Conservation (phyloP, 2,888 invertebrate genomes). For the Pterostichus niger region DNA sequence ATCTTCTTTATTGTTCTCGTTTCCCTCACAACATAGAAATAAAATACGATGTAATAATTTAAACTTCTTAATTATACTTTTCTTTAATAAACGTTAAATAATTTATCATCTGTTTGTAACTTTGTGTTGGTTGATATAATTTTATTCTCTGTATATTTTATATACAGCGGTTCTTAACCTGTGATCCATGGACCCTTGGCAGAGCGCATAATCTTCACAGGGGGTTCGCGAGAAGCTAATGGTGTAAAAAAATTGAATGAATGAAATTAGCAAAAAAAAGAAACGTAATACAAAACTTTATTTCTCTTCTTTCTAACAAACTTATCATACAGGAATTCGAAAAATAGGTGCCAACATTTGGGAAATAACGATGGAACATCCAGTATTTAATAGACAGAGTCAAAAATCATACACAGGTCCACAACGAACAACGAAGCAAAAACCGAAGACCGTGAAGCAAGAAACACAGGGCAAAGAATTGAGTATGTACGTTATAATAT, state of each 20-base stretch:
- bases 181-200: too few relatives aligned
- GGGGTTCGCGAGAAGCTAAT: too few relatives aligned
- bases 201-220: too few relatives aligned
- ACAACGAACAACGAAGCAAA: background rate
- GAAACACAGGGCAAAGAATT: slow-evolving; percentile 50
- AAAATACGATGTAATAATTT: background rate
- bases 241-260: too few relatives aligned
- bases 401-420: background rate
- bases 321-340: too few relatives aligned
- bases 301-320: too few relatives aligned
- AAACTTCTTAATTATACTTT: background rate
- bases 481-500: slow-evolving; percentile 59
- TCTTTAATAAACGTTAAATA: background rate
- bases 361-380: slow-evolving; percentile 8
- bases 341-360: too few relatives aligned
- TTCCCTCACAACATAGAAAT: too few relatives aligned
- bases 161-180: too few relatives aligned
- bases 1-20: too few relatives aligned
- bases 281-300: too few relatives aligned
- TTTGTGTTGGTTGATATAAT: background rate
- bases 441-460: background rate
- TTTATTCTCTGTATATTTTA: background rate
- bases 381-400: slow-evolving; percentile 9
- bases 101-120: background rate
- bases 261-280: too few relatives aligned